phyloP scores from a whole-genome alignment of 1,140 invertebrate species.

The Hylaeus volcanicus region DNA sequence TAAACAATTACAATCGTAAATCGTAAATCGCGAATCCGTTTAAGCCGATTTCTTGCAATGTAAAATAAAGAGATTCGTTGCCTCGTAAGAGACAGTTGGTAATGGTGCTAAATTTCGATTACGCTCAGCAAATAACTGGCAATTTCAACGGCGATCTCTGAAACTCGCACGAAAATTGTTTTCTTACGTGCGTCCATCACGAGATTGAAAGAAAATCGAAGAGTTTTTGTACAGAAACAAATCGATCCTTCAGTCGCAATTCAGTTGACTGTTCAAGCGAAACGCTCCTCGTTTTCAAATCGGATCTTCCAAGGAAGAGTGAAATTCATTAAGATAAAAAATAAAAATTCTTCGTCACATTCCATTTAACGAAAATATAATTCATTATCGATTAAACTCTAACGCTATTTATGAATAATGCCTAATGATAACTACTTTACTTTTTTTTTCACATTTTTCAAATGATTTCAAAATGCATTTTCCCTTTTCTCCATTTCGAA shows the following conservation, averaged over 20 bases:
- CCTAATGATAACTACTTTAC: no score
- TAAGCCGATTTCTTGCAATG: no score
- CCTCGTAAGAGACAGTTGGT: background rate
- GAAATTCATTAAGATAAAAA: background rate
- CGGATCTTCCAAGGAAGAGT: no score
- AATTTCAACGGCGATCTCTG: background rate
- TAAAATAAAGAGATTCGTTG: background rate
- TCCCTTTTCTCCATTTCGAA: no score
- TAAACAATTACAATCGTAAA: constrained; percentile 22
- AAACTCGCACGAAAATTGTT: constrained; percentile 32
- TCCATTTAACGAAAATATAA: no score
- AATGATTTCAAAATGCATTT: no score
- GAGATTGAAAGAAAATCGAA: constrained; percentile 28
- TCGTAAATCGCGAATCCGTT: constrained; percentile 27
- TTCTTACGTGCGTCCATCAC: constrained; percentile 34
- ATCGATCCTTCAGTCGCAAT: background rate
- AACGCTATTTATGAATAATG: no score
- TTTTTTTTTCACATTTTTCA: background rate
- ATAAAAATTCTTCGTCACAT: background rate
- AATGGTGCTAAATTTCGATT: background rate
- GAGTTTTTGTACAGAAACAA: constrained; percentile 38
- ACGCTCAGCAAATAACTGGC: background rate
- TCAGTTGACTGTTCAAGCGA: background rate
- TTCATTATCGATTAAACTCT: no score
- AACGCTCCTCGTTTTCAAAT: background rate